Evolutionary conservation across 2,113 vertebrate species (phyloP), one percentile per base, ranked within the genome.

Genomic region (Ceratotherium simum): DNA sequence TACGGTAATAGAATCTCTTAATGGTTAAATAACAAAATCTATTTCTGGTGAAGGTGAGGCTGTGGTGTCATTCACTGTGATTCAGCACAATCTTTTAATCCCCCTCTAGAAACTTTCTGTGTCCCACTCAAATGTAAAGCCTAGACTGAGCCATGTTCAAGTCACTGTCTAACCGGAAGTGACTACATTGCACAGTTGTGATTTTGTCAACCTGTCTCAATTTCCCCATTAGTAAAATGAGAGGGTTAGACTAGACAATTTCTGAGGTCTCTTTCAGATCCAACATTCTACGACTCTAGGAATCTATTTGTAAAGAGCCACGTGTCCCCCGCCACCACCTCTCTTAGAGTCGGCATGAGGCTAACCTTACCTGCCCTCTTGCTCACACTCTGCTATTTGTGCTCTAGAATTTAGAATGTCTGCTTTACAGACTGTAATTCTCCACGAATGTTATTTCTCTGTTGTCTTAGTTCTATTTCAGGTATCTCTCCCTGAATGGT

Each of bases 361-460:
- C 56, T 20, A 1, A 21, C 12, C 0, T 2, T 1, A 27, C 36
- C 51, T 25, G 16, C 10, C 16, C 17, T n/a, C 69, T 31, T 65
- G 23, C 48, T 51, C 23, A 46, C 51, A 54, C 23, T 6, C 27
- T 65, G 33, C 36, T 31, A 0, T 16, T 72, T 46, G 56, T 84
- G 31, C 39, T 4, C 64, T 5, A 1, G 18, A n/a, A 54, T 54
- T 54, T 54, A 16, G 51, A 54, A 54, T 54, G 51, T 54, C 51
- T 54, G 51, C 13, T 4, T 54, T 54, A 54, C 31, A 33, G 27
- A 39, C 31, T 51, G 18, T 12, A 23, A 46, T 17, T 54, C 18
- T 56, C 23, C 36, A 36, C 1, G 7, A 5, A 14, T 6, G 1
- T 36, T 48, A 10, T 39, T 82, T 86, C 90, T 78, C 46, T 29